phyloP scores from a whole-genome alignment of 2,888 invertebrate genomes.

The Antheraea assamensis region DNA sequence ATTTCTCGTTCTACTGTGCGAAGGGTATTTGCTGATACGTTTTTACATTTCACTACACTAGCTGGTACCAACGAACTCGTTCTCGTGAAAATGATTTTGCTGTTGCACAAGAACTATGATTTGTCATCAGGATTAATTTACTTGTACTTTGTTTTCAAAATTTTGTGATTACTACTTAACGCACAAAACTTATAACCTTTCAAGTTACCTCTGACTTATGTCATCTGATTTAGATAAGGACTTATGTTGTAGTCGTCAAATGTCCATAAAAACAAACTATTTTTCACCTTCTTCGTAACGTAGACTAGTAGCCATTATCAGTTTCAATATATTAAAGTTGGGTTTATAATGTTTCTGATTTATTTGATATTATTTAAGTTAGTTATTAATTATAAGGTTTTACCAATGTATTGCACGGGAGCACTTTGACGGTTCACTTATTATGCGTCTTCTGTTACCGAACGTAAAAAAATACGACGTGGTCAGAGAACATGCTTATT shows the following conservation, averaged over 20 bases:
- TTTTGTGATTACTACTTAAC: too few species aligned
- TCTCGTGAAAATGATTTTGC: too few species aligned
- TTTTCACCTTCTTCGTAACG: not conserved
- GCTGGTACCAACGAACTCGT: too few species aligned
- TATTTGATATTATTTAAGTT: not conserved
- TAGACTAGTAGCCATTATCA: not conserved
- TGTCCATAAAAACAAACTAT: not conserved
- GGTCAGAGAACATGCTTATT: not conserved
- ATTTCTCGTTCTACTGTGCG: too few species aligned
- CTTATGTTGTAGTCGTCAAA: not conserved
- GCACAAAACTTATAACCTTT: too few species aligned
- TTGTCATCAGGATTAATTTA: too few species aligned
- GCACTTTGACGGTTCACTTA: not conserved
- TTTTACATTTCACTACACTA: too few species aligned
- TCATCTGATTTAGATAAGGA: not conserved
- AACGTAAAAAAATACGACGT: not conserved
- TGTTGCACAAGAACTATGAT: too few species aligned
- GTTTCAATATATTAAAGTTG: not conserved
- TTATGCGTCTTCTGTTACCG: not conserved
- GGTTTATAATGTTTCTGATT: not conserved
- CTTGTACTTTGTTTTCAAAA: too few species aligned
- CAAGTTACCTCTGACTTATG: not conserved
- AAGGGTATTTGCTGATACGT: too few species aligned
- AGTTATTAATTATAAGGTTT: not conserved
- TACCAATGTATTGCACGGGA: too few species aligned